Base-by-base conservation (phyloP, 2,113 vertebrate species). In the Indicator maculatus region DNA sequence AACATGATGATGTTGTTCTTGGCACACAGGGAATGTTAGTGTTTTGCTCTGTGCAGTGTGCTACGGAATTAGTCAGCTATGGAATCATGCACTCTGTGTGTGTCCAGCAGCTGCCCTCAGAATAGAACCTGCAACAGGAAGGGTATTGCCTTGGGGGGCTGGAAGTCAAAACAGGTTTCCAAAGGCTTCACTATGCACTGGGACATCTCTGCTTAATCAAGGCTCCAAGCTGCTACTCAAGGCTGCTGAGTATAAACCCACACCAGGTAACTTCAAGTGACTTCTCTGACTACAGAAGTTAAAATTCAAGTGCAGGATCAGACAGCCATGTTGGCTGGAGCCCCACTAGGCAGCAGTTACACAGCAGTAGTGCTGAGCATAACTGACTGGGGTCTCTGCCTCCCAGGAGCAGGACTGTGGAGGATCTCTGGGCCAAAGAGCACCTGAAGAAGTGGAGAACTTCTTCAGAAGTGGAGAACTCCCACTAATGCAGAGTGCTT, bases 291-390 rank as follows among this genome's bases (percentile, higher is more conserved):
- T 90, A 55, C 55, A 39, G 44, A 89, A 82, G 30, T 71, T 31
- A 88, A 91, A 86, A 74, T 63, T 16, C 15, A n/a, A n/a, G n/a
- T n/a, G n/a, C n/a, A n/a, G n/a, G n/a, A n/a, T n/a, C n/a, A 61
- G 61, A 11, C 7, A 69, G 23, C 16, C 16, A 8, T 0, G 1
- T 28, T 31, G 24, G 12, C 71, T 91, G 70, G 26, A 88, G 74
- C 23, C 58, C 1, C 1, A 24, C 10, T 3, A 24, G 58, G 14
- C 2, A 3, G 52, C 20, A 73, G 20, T 0, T 4, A 26, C 2
- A 7, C 8, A 36, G n/a, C 16, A 47, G 17, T 12, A 66, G 19
- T 9, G 12, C 30, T 72, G 31, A 76, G 10, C 0, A 0, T 45
- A 52, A 13, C 33, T 7, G 14, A 27, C 55, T 1, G 0, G 9